A percentile compares a stretch with the other conserved stretches of the same genome.
phyloP scores from a whole-genome alignment of 2,797 vertebrate species.

The Eupleurogrammus muticus region DNA sequence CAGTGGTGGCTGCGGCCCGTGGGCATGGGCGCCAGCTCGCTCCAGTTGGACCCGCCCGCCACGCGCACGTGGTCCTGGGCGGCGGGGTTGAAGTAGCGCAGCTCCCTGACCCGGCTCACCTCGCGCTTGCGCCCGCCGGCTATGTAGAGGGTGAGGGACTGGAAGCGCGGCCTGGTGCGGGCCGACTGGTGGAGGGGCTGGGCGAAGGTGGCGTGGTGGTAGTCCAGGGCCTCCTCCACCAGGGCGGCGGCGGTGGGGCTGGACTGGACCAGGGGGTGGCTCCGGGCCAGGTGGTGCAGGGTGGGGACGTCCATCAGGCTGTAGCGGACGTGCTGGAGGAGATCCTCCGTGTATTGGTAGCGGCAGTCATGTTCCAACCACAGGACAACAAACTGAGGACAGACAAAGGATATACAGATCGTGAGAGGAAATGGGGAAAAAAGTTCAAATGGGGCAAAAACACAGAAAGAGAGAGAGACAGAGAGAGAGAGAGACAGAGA shows the following conservation, averaged over 20 bases:
- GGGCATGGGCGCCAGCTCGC: conserved; percentile 92
- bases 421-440: not conserved
- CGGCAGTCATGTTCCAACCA: conserved; percentile 95
- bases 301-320: conserved; percentile 94
- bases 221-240: conserved; percentile 93
- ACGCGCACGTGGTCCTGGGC: conserved; percentile 89
- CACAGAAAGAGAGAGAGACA: not conserved
- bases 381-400: conserved; percentile 89
- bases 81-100: conserved; percentile 93
- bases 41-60: conserved; percentile 93
- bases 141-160: conserved; percentile 94
- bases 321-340: conserved; percentile 93
- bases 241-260: conserved; percentile 89
- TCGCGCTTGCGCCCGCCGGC: conserved; percentile 93
- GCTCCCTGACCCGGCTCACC: conserved; percentile 91
- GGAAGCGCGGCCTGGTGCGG: conserved; percentile 92
- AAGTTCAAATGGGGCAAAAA: not conserved
- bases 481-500: not conserved
- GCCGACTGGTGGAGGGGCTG: conserved; percentile 94
- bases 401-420: conserved; percentile 6
- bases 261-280: conserved; percentile 90
- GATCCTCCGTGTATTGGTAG: conserved; percentile 93
- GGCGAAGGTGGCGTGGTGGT: conserved; percentile 91
- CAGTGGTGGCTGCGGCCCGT: conserved; percentile 96
- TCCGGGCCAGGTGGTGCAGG: conserved; percentile 86